These are phyloP conservation scores for Propsilocerus akamusi DNA, from an alignment of 1,140 invertebrate genomes.

Conservation along the genomic window DNA sequence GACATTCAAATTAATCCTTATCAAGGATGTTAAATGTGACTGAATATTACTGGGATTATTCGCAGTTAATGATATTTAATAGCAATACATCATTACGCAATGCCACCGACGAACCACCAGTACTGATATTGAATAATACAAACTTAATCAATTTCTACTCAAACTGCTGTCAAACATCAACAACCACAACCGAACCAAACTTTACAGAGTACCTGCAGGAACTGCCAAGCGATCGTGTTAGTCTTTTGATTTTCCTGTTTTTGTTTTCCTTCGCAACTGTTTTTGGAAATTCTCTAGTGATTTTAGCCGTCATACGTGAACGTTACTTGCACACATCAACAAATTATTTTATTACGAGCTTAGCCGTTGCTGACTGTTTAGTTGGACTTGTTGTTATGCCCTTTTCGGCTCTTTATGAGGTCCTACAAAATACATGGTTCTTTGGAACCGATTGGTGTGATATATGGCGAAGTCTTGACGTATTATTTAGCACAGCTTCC, in stretches of 20 bases:
- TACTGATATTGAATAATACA: not conserved
- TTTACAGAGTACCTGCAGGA: conserved; percentile 21
- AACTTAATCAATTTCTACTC: not conserved
- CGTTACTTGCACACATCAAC: conserved; percentile 83
- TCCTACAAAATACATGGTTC: conserved; percentile 68
- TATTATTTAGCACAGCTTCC: conserved; percentile 86
- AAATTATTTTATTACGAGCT: conserved; percentile 94
- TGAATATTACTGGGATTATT: conserved; percentile 7
- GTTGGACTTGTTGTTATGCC: conserved; percentile 96
- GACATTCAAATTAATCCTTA: not conserved
- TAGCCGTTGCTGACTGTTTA: conserved; percentile 90
- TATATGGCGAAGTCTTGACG: conserved; percentile 90
- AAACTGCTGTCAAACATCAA: conserved; percentile 2
- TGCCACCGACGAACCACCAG: not conserved
- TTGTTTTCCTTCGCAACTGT: conserved; percentile 85
- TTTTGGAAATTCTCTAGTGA: conserved; percentile 92
- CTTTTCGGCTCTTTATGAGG: conserved; percentile 75
- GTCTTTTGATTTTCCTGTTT: conserved; percentile 66
- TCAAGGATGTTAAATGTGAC: conserved; percentile 11
- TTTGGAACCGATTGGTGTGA: conserved; percentile 84
- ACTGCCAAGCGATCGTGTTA: conserved; percentile 49
- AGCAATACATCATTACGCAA: not conserved
- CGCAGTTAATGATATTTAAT: not conserved
- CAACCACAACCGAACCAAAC: conserved; percentile 15
- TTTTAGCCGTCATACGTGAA: conserved; percentile 79